These are phyloP conservation scores for Lytechinus pictus DNA, from an alignment of 35 echinoderm and acorn worm species.

Conservation along the genomic window DNA sequence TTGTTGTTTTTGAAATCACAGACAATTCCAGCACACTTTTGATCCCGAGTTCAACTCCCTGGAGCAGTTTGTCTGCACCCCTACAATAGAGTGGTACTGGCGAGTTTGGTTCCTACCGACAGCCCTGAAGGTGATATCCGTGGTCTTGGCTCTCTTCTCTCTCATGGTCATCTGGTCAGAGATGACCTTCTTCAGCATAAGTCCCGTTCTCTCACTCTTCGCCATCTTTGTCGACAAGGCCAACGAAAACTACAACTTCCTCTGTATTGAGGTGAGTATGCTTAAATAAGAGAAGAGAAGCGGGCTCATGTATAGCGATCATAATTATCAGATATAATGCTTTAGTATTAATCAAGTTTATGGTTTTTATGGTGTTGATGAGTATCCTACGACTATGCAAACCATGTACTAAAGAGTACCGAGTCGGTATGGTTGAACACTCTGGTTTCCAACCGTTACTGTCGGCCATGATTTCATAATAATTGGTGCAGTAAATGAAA, in stretches of 20 bases:
- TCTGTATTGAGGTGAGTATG: slow-evolving; percentile 88
- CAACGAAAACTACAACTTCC: slow-evolving; percentile 85
- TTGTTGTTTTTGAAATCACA: background rate
- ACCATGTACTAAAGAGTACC: too few species aligned
- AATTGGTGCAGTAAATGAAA: too few species aligned
- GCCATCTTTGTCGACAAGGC: slow-evolving; percentile 85
- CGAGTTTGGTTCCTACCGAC: slow-evolving; percentile 76
- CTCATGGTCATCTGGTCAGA: slow-evolving; percentile 97
- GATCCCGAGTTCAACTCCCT: slow-evolving; percentile 72
- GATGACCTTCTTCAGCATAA: slow-evolving; percentile 93
- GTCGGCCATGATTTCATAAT: too few species aligned
- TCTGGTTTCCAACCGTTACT: too few species aligned
- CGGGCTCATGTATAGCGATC: too few species aligned
- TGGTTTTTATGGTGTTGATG: too few species aligned
- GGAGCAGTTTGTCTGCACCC: slow-evolving; percentile 76
- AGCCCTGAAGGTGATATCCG: slow-evolving; percentile 66
- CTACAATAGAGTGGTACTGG: slow-evolving; percentile 95
- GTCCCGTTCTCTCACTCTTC: slow-evolving; percentile 84
- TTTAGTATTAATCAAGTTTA: too few species aligned
- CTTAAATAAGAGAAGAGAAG: background rate
- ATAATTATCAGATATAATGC: too few species aligned
- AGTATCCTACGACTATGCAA: too few species aligned
- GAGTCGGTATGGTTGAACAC: too few species aligned
- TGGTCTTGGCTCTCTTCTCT: slow-evolving; percentile 80
- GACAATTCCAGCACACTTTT: slow-evolving; percentile 81